phyloP scores from a whole-genome alignment of 2,797 vertebrate genomes.

The Rhincodon typus region DNA sequence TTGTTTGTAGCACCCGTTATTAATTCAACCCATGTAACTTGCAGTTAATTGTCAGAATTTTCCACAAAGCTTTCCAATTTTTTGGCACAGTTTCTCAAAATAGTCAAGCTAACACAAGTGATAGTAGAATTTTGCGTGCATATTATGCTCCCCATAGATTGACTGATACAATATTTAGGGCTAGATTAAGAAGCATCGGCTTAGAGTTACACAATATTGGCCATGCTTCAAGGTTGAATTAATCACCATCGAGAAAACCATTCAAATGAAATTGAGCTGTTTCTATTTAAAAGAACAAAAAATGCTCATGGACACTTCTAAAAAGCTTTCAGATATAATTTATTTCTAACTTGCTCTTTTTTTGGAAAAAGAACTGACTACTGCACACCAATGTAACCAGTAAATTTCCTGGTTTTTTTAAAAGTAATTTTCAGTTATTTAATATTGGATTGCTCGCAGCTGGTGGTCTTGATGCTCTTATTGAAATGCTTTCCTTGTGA shows the following conservation, averaged over 20 bases:
- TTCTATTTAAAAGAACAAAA: background rate
- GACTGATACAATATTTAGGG: background rate
- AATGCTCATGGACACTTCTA: background rate
- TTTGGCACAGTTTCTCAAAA: background rate
- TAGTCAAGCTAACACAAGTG: background rate
- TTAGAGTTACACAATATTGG: background rate
- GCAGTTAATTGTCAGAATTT: background rate
- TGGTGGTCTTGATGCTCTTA: background rate
- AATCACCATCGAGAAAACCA: too few relatives aligned
- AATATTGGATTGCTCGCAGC: background rate
- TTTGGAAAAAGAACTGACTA: background rate
- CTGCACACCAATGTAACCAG: background rate
- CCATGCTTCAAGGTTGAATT: too few relatives aligned
- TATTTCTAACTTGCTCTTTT: too few relatives aligned
- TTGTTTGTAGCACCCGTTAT: background rate
- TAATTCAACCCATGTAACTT: background rate
- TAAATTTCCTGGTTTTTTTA: background rate
- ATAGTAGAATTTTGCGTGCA: background rate
- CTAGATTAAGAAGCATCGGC: background rate
- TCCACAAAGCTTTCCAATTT: background rate
- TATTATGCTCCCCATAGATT: background rate
- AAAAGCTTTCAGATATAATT: background rate
- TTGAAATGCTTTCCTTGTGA: background rate
- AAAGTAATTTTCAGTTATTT: background rate
- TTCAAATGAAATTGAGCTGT: background rate